Conservation (phyloP, 2,888 invertebrate species). For the Pardosa pseudoannulata region DNA sequence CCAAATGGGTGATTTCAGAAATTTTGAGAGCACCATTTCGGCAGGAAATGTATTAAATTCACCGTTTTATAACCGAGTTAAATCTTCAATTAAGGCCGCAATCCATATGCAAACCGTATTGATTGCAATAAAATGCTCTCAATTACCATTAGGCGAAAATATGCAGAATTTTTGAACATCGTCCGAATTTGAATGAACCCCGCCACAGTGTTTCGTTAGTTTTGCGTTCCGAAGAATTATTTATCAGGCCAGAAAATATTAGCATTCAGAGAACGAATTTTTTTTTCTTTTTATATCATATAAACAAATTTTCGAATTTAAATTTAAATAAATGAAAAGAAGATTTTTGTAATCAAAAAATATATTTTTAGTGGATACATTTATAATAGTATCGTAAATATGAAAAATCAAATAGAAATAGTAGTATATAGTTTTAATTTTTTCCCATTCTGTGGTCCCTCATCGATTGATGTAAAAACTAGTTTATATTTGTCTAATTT, state of each 20-base stretch:
- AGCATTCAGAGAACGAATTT: background rate
- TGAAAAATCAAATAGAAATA: no score
- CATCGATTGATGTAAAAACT: no score
- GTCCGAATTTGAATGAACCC: background rate
- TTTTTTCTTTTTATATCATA: no score
- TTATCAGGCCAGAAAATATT: background rate
- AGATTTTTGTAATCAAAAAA: no score
- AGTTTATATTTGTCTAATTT: no score
- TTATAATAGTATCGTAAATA: no score
- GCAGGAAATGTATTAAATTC: background rate
- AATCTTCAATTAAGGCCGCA: background rate
- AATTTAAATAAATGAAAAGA: no score
- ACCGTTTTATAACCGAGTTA: slow-evolving; percentile 11
- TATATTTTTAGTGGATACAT: no score
- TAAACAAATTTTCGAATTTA: no score
- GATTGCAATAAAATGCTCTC: background rate
- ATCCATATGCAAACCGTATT: slow-evolving; percentile 1
- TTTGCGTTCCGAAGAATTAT: background rate
- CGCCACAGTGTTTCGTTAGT: background rate
- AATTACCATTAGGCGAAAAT: background rate
- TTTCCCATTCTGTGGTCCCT: no score
- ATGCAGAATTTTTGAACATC: background rate
- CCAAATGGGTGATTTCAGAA: slow-evolving; percentile 2
- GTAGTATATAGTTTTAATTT: no score
- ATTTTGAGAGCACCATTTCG: background rate